phyloP scores from a whole-genome alignment of 2,797 vertebrate genomes.

The Megalops cyprinoides region DNA sequence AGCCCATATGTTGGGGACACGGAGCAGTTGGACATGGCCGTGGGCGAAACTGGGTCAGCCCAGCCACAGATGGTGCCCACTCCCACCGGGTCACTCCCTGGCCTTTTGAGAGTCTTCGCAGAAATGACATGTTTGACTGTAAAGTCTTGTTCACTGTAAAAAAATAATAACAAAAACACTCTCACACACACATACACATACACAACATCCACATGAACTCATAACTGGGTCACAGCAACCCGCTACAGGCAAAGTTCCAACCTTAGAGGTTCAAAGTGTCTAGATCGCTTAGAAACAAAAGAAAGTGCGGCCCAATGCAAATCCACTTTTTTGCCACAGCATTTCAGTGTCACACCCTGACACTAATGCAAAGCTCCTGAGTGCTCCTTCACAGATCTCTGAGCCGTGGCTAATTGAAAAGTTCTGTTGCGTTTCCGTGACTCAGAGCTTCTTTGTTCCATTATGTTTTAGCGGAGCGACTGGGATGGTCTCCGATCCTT shows the following conservation, averaged over 20 bases:
- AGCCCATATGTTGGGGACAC: constrained; percentile 78
- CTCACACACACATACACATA: background rate
- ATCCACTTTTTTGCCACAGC: constrained; percentile 8
- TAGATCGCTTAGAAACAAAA: constrained; percentile 39
- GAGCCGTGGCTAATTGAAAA: constrained; percentile 40
- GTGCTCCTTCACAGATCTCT: background rate
- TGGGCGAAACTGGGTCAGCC: constrained; percentile 82
- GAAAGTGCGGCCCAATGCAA: constrained; percentile 33
- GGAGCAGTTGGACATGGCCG: constrained; percentile 78
- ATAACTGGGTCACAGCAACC: constrained; percentile 49
- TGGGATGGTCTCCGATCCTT: constrained; percentile 17
- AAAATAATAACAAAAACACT: background rate
- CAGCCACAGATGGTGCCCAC: constrained; percentile 74
- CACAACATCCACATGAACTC: constrained; percentile 44
- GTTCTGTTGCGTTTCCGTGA: constrained; percentile 25
- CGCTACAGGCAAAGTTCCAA: constrained; percentile 35
- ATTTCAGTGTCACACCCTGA: constrained; percentile 29
- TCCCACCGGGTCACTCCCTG: constrained; percentile 73
- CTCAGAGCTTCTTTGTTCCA: constrained; percentile 35
- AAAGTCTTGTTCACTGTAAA: constrained; percentile 19
- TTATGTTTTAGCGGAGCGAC: constrained; percentile 47
- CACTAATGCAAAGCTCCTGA: background rate
- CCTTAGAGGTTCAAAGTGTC: constrained; percentile 41
- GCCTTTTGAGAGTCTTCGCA: background rate
- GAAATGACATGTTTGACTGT: constrained; percentile 49